phyloP scores from a whole-genome alignment of 1,140 invertebrate species.

The Nephila pilipes region DNA sequence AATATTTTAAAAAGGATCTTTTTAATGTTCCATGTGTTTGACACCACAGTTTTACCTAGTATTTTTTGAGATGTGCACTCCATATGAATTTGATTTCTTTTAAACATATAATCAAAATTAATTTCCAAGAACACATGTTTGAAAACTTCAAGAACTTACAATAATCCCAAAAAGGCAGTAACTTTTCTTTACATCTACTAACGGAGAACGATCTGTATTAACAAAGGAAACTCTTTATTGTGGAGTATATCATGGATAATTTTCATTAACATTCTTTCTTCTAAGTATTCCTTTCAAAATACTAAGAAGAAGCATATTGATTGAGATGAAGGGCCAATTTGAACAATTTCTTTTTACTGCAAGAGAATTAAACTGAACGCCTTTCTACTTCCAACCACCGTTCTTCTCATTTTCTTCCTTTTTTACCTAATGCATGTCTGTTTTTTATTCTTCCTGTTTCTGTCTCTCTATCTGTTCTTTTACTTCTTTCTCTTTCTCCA shows the following conservation, averaged over 20 bases:
- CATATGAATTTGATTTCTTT: too few species aligned
- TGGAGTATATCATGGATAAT: constrained; percentile 46
- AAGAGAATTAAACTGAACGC: constrained; percentile 73
- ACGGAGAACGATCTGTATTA: not conserved
- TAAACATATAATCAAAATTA: too few species aligned
- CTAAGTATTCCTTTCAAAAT: not conserved
- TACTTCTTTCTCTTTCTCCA: not conserved
- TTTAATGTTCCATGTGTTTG: too few species aligned
- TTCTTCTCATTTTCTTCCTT: constrained; percentile 47
- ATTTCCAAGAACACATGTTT: too few species aligned
- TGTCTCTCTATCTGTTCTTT: not conserved
- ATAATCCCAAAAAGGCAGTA: too few species aligned
- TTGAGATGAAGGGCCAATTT: constrained; percentile 71
- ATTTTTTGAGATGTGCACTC: too few species aligned
- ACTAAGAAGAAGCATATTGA: constrained; percentile 59
- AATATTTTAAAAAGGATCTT: too few species aligned
- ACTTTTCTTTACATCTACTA: too few species aligned
- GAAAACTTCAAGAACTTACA: too few species aligned
- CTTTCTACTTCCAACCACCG: constrained; percentile 54
- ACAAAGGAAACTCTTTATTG: constrained; percentile 7
- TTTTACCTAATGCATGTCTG: constrained; percentile 62
- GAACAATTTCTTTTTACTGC: constrained; percentile 61
- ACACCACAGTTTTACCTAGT: too few species aligned
- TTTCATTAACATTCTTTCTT: constrained; percentile 12
- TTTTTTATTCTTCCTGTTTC: not conserved